Evolutionary conservation across 2,888 invertebrate genomes (phyloP).

Genomic region (Lochmaea crataegi): DNA sequence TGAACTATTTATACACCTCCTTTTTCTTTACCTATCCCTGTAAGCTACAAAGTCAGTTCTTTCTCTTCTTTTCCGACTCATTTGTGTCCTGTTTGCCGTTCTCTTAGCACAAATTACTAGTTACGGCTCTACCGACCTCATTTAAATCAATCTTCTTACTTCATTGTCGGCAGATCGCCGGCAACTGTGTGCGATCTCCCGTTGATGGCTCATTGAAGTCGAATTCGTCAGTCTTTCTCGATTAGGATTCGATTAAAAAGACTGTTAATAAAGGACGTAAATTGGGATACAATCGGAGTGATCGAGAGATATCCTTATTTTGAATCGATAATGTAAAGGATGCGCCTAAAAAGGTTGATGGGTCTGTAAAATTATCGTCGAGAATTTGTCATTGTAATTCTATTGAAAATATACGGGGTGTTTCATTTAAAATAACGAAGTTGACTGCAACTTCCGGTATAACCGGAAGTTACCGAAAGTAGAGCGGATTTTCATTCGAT

Average conservation of each 20-base stretch:
- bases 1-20: constrained; percentile 11
- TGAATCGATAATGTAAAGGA: not conserved
- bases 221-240: constrained; percentile 18
- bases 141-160: constrained; percentile 18
- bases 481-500: too few relatives aligned
- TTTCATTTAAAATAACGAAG: too few relatives aligned
- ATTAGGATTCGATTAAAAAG: constrained; percentile 14
- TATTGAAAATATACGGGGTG: not conserved
- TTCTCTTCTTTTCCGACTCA: constrained; percentile 11
- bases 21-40: constrained; percentile 3
- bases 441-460: too few relatives aligned
- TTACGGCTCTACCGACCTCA: constrained; percentile 14
- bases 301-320: constrained; percentile 20
- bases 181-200: constrained; percentile 15
- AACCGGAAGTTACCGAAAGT: too few relatives aligned
- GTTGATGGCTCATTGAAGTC: constrained; percentile 17
- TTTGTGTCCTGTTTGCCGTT: constrained; percentile 13
- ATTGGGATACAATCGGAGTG: constrained; percentile 1
- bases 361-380: not conserved
- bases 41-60: constrained; percentile 2
- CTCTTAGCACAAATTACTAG: constrained; percentile 14
- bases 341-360: not conserved
- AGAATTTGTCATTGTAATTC: not conserved
- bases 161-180: constrained; percentile 16
- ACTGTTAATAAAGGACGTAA: constrained; percentile 11